Percentiles rank a stretch among this genome's conserved stretches.
These are phyloP conservation scores for Oplegnathus fasciatus DNA, from an alignment of 2,113 vertebrate genomes.

Conservation along the genomic window DNA sequence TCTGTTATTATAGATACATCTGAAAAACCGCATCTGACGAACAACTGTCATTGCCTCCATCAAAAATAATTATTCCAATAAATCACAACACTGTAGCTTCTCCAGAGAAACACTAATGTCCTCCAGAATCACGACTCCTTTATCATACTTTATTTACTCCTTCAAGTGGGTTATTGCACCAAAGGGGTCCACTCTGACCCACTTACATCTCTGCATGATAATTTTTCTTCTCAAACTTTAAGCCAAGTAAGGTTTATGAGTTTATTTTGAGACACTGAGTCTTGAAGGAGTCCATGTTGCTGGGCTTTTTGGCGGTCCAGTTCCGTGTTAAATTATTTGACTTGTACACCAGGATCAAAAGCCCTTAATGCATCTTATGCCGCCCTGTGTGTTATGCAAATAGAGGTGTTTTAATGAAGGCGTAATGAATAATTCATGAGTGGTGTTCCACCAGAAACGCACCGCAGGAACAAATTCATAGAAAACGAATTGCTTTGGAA, in stretches of 20 bases:
- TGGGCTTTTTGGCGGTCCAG: conserved; percentile 36
- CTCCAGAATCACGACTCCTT: conserved; percentile 35
- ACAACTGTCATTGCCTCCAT: conserved; percentile 29
- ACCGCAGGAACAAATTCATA: conserved; percentile 67
- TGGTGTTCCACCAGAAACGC: conserved; percentile 60
- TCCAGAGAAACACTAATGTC: conserved; percentile 41
- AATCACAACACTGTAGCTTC: conserved; percentile 32
- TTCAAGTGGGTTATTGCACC: conserved; percentile 65
- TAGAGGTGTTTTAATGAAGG: conserved; percentile 81
- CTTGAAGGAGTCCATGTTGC: conserved; percentile 1
- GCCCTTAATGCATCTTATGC: conserved; percentile 65
- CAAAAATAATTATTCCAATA: conserved; percentile 47
- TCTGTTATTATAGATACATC: conserved; percentile 28
- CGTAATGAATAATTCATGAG: conserved; percentile 81
- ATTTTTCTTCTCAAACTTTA: conserved; percentile 48
- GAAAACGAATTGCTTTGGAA: conserved; percentile 64
- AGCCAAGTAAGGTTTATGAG: conserved; percentile 10
- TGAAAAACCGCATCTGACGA: conserved; percentile 37
- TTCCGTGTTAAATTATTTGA: conserved; percentile 74
- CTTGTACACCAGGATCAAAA: conserved; percentile 78
- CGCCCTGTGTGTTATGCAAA: conserved; percentile 79
- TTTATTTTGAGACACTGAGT: conserved; percentile 50
- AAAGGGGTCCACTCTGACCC: conserved; percentile 68
- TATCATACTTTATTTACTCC: conserved; percentile 60
- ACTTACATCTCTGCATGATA: conserved; percentile 56